Conservation (phyloP, 2,888 invertebrate species). For the Pachydiplax longipennis region DNA sequence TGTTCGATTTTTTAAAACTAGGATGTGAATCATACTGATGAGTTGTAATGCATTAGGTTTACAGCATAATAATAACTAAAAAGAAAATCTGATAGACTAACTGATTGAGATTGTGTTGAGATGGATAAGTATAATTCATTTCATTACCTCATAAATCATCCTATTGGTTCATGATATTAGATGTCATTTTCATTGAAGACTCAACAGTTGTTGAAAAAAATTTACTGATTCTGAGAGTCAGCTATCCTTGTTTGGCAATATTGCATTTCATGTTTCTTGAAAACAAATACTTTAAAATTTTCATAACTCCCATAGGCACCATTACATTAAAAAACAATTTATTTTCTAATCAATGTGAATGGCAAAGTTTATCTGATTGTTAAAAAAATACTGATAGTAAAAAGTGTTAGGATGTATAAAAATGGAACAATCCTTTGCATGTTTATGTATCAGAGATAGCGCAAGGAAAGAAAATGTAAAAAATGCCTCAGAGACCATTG, state of each 20-base stretch:
- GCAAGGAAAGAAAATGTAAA: constrained; percentile 19
- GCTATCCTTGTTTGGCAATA: background rate
- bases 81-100: constrained; percentile 4
- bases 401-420: constrained; percentile 11
- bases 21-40: constrained; percentile 38
- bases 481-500: background rate
- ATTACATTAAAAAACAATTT: background rate
- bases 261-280: background rate
- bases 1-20: constrained; percentile 36
- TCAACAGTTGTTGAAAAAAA: background rate
- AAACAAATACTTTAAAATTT: background rate
- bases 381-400: background rate
- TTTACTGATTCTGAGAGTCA: background rate
- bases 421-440: constrained; percentile 6
- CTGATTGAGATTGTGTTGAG: constrained; percentile 3
- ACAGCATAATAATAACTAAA: background rate
- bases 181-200: background rate
- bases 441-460: constrained; percentile 8
- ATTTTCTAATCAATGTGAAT: background rate
- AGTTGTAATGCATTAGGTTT: constrained; percentile 5
- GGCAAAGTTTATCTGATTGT: background rate
- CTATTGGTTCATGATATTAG: background rate
- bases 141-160: constrained; percentile 39
- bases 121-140: constrained; percentile 1
- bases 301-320: background rate